These are phyloP conservation scores for Xylocampa areola DNA, from an alignment of 2,888 invertebrate genomes.

Conservation along the genomic window DNA sequence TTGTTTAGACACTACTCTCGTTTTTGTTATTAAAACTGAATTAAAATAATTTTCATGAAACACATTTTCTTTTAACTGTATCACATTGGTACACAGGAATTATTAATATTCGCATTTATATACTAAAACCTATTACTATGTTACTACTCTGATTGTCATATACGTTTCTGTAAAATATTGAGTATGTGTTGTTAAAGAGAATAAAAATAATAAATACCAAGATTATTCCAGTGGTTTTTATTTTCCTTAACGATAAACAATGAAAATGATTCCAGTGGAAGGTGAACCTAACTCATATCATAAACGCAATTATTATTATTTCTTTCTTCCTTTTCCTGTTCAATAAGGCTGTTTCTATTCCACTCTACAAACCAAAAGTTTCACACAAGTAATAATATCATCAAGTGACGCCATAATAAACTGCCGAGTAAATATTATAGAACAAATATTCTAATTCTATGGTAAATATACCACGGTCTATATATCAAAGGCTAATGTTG, in stretches of 20 bases:
- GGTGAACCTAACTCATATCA: conserved; percentile 6
- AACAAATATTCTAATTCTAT: too few species aligned
- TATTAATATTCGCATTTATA: conserved; percentile 86
- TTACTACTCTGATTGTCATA: conserved; percentile 89
- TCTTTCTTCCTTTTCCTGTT: conserved; percentile 8
- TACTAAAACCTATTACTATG: conserved; percentile 86
- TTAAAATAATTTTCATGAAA: conserved; percentile 62
- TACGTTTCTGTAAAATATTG: conserved; percentile 90
- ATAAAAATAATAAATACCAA: conserved; percentile 89
- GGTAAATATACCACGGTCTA: too few species aligned
- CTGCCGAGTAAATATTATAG: too few species aligned
- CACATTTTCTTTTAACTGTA: conserved; percentile 62
- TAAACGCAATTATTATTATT: conserved; percentile 1
- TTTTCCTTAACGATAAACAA: conserved; percentile 42
- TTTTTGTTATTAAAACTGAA: conserved; percentile 67
- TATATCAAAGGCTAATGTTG: too few species aligned
- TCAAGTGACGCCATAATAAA: too few species aligned
- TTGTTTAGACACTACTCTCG: conserved; percentile 60
- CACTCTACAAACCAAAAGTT: too few species aligned
- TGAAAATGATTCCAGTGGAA: too few species aligned
- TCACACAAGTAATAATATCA: too few species aligned
- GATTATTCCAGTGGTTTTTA: conserved; percentile 68
- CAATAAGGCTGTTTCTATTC: too few species aligned
- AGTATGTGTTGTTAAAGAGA: conserved; percentile 91
- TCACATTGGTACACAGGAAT: conserved; percentile 75